Evolutionary conservation across 2,113 vertebrate genomes (phyloP), one percentile per base, ranked within the genome.

Genomic region (Hyla sarda): DNA sequence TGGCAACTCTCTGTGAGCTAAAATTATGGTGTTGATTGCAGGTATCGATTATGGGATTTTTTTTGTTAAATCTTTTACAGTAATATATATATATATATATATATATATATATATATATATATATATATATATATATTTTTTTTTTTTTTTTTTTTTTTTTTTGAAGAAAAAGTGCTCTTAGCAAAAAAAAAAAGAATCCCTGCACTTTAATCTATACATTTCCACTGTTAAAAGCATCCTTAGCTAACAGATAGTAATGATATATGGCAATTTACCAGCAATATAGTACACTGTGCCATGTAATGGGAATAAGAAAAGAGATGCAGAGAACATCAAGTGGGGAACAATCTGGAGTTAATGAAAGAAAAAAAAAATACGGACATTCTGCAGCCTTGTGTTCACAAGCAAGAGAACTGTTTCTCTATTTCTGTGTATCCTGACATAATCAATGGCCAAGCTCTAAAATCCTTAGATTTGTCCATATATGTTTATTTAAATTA

Each of bases 331-430:
- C 37, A 80, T 80, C 77, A n/a, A 25, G 23, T 32, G 56, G 52
- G n/a, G 32, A 80, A 21, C 34, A 45, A 80, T 80, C 77, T 25
- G 10, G 32, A 41, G 14, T 80, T 80, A 80, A 60, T 80, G 28
- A 62, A 62, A 78, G 48, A 34, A 19, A 54, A 80, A 25, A 62
- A 62, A 60, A 32, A 62, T 60, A 80, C 23, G 37, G 34, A 62
- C 37, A 45, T 81, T 47, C 23, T 77, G 58, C 41, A 81, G 78
- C n/a, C n/a, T 62, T 28, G 56, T 17, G 9, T 65, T 62, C 37
- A 47, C 6, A 14, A 80, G 37, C 34, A 11, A 41, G 32, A 80
- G 37, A 62, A 17, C 19, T 14, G 17, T 5, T 25, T 34, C 56
- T 47, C 30, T 34, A 30, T 16, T 2, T 32, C 14, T 32, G 32